Evolutionary conservation across 2,113 vertebrate genomes (phyloP).

Genomic region (Colinus virginianus): DNA sequence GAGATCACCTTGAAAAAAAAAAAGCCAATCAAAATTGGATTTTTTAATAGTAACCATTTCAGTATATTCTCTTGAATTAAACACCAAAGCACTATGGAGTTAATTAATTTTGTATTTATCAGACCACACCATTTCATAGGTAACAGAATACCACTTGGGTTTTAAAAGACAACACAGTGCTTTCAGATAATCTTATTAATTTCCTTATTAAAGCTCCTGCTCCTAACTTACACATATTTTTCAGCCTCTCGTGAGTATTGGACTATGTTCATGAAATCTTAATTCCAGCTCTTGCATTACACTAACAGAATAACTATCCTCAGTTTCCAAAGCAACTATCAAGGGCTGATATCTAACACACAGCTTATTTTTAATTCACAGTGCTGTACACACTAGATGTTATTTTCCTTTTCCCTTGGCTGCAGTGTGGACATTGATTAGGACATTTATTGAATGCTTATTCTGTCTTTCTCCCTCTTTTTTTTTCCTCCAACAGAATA

Average conservation of each 20-base stretch:
- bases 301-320: conserved; percentile 26
- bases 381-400: neutral
- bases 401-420: neutral
- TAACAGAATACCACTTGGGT: neutral
- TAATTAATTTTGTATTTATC: neutral
- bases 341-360: neutral
- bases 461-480: neutral
- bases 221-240: conserved; percentile 22
- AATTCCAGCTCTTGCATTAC: conserved; percentile 38
- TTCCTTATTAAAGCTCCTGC: conserved; percentile 8
- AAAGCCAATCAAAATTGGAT: neutral
- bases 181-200: conserved; percentile 34
- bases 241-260: neutral
- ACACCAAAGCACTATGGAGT: neutral
- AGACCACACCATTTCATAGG: neutral
- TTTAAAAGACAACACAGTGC: neutral
- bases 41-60: neutral
- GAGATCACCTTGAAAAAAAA: neutral
- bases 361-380: neutral
- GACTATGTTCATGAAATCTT: conserved; percentile 38
- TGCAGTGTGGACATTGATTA: neutral
- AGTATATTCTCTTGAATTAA: neutral
- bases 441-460: neutral
- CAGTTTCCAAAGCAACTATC: neutral
- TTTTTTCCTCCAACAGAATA: neutral